Conservation (phyloP, 1,140 invertebrate species). For the Papilio dardanus region DNA sequence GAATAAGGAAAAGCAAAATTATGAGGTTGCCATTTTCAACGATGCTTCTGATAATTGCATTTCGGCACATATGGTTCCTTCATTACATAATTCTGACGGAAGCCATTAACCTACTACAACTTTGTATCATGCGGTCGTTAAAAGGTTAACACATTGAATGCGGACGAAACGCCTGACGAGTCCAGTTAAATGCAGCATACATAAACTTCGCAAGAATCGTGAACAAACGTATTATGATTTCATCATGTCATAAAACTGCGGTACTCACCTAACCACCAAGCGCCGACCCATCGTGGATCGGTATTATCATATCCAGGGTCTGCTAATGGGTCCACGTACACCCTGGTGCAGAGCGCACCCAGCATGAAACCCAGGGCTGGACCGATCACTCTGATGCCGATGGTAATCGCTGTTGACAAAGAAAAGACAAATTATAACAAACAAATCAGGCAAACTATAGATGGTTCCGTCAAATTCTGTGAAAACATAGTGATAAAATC, state of each 20-base stretch:
- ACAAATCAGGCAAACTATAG: neutral
- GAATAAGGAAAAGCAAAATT: neutral
- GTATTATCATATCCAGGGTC: conserved; percentile 90
- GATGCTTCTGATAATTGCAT: neutral
- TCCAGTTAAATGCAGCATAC: too few relatives aligned
- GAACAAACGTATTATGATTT: neutral
- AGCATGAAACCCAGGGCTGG: conserved; percentile 95
- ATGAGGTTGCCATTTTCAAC: neutral
- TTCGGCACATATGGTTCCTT: neutral
- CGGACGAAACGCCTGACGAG: neutral
- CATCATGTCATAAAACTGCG: too few relatives aligned
- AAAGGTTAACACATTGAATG: neutral
- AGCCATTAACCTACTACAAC: conserved; percentile 11
- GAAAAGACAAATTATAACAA: conserved; percentile 26
- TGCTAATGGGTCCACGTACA: conserved; percentile 91
- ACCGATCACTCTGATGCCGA: conserved; percentile 94
- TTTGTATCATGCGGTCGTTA: neutral
- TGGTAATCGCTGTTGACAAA: conserved; percentile 90
- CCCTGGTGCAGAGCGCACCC: conserved; percentile 93
- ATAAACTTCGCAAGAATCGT: too few relatives aligned
- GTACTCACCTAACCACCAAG: conserved; percentile 93
- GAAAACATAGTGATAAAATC: too few relatives aligned
- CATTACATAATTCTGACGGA: neutral
- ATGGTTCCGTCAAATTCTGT: too few relatives aligned
- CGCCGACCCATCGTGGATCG: conserved; percentile 95